phyloP scores from a whole-genome alignment of 2,888 invertebrate species.

The Acrocera orbiculus region DNA sequence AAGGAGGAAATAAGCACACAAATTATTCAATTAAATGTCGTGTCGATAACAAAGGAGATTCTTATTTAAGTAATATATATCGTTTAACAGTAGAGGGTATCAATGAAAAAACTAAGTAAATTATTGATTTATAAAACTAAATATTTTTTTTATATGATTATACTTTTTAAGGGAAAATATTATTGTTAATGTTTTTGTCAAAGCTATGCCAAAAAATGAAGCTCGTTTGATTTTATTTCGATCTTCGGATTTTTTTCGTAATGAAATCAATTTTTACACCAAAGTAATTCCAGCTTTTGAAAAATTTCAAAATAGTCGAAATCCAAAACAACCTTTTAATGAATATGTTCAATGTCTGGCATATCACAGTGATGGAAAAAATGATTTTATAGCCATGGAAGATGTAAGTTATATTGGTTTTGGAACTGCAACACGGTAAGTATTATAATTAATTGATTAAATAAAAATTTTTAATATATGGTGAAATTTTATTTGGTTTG shows the following conservation, averaged over 20 bases:
- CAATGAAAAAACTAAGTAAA: conserved; percentile 17
- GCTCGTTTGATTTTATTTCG: conserved; percentile 45
- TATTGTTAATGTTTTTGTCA: conserved; percentile 41
- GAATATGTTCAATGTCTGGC: conserved; percentile 35
- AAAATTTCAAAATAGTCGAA: conserved; percentile 20
- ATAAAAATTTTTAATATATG: too few relatives aligned
- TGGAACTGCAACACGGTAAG: conserved; percentile 27
- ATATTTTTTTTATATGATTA: too few relatives aligned
- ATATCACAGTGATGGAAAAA: conserved; percentile 33
- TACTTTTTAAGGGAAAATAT: conserved; percentile 12
- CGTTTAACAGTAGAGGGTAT: conserved; percentile 37
- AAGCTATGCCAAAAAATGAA: conserved; percentile 45
- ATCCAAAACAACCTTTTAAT: conserved; percentile 33
- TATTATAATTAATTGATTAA: too few relatives aligned
- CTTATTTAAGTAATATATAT: conserved; percentile 46
- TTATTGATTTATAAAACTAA: too few relatives aligned
- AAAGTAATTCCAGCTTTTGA: conserved; percentile 25
- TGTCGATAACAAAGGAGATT: conserved; percentile 43
- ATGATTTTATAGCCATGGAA: conserved; percentile 39
- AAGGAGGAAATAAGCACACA: conserved; percentile 25
- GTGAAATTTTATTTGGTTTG: too few relatives aligned
- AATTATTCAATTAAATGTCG: conserved; percentile 31
- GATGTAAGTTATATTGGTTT: conserved; percentile 35
- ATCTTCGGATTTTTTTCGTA: conserved; percentile 47
- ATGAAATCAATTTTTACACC: conserved; percentile 49